These are phyloP conservation scores for Plestiodon gilberti DNA, from an alignment of 2,113 vertebrate genomes.

Conservation along the genomic window DNA sequence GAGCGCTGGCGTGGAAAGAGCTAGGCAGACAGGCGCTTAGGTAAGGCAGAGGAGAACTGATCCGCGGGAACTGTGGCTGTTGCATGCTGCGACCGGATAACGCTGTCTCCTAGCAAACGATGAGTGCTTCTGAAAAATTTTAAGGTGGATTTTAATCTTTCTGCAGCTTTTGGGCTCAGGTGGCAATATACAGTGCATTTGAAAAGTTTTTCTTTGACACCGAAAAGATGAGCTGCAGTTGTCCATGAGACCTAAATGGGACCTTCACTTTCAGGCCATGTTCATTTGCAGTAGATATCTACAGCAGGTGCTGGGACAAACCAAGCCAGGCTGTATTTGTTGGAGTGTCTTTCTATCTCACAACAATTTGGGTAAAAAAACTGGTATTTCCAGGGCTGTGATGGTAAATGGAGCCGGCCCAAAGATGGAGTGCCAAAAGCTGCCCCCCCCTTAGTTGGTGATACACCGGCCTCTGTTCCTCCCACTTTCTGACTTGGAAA, in stretches of 20 bases:
- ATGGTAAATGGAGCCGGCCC: too few relatives aligned
- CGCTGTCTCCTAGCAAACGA: slow-evolving; percentile 18
- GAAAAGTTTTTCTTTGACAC: neutral
- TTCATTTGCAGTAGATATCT: neutral
- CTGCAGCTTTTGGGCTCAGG: neutral
- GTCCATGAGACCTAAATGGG: neutral
- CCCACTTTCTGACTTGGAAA: too few relatives aligned
- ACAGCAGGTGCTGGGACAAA: neutral
- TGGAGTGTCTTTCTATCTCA: too few relatives aligned
- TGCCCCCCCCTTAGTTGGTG: too few relatives aligned
- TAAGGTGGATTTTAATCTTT: neutral
- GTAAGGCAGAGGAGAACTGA: neutral
- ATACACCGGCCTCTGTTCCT: too few relatives aligned
- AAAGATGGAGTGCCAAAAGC: too few relatives aligned
- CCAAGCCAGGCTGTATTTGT: neutral
- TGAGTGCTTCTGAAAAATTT: slow-evolving; percentile 7
- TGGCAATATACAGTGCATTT: neutral
- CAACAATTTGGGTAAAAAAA: too few relatives aligned
- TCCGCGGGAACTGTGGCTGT: neutral
- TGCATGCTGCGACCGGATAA: neutral
- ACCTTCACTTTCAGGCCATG: too few relatives aligned
- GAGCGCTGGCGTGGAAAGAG: neutral
- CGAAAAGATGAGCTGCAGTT: too few relatives aligned
- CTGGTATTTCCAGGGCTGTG: too few relatives aligned
- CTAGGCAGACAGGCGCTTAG: neutral